Evolutionary conservation across 2,797 vertebrate species (phyloP).

Genomic region (Amazonetta brasiliensis): DNA sequence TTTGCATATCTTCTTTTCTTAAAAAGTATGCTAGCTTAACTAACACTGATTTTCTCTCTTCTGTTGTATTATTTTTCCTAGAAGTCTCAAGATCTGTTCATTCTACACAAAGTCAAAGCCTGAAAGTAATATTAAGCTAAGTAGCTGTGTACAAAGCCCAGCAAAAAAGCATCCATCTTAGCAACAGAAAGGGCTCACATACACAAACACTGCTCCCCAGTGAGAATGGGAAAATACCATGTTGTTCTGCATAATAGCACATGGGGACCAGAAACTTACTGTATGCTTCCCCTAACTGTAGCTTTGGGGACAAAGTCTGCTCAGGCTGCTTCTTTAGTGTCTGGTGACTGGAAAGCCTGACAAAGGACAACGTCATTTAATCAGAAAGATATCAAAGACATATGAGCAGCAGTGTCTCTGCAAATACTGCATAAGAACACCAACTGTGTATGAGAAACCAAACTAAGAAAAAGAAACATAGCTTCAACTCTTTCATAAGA

Average conservation of each 20-base stretch:
- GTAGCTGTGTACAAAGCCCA: background rate
- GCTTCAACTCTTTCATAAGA: background rate
- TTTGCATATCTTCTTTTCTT: background rate
- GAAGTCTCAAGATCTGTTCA: background rate
- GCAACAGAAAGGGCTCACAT: background rate
- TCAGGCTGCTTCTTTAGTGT: background rate
- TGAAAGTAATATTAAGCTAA: background rate
- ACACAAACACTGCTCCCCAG: background rate
- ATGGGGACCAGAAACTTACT: background rate
- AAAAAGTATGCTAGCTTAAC: background rate
- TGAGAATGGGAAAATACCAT: background rate
- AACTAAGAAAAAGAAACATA: background rate
- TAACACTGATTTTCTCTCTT: background rate
- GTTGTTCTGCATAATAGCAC: background rate
- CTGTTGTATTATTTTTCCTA: background rate
- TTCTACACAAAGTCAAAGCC: background rate
- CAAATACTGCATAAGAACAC: background rate
- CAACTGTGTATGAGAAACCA: background rate
- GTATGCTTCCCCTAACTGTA: background rate
- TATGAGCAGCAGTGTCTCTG: background rate
- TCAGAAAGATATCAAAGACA: background rate
- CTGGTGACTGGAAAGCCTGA: background rate
- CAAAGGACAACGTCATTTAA: background rate
- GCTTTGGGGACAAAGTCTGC: conserved; percentile 12
- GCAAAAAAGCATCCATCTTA: background rate